Percentiles rank a stretch among this genome's conserved stretches.
phyloP scores from a whole-genome alignment of 2,888 invertebrate species.

The Aproaerema taeniolella region DNA sequence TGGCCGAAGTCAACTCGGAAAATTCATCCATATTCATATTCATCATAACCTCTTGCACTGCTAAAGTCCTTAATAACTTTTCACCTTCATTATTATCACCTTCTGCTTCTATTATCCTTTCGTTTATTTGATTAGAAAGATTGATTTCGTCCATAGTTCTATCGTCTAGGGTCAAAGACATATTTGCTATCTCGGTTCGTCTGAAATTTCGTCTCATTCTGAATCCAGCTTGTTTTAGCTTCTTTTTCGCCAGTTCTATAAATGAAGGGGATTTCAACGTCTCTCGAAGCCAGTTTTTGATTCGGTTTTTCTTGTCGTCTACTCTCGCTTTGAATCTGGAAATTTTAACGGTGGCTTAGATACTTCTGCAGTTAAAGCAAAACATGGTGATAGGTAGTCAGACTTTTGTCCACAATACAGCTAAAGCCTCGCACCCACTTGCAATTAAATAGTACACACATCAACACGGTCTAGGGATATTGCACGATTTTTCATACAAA shows the following conservation, averaged over 20 bases:
- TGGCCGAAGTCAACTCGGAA: not conserved
- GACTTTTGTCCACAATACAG: too few species aligned
- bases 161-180: constrained; percentile 38
- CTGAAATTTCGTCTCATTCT: constrained; percentile 29
- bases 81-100: constrained; percentile 47
- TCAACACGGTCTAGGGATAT: too few species aligned
- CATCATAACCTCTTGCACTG: constrained; percentile 50
- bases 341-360: too few species aligned
- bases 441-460: too few species aligned
- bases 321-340: constrained; percentile 58
- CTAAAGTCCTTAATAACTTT: constrained; percentile 45
- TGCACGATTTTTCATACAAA: too few species aligned
- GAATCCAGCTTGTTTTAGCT: constrained; percentile 49
- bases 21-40: constrained; percentile 22
- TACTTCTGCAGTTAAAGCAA: too few species aligned
- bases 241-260: constrained; percentile 56
- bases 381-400: too few species aligned
- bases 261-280: constrained; percentile 56
- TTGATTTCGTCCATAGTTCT: constrained; percentile 55
- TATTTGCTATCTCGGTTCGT: constrained; percentile 13
- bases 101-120: constrained; percentile 48
- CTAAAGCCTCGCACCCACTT: too few species aligned
- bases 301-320: constrained; percentile 63
- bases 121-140: constrained; percentile 53
- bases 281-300: constrained; percentile 60